A percentile compares a stretch with the other conserved stretches of the same genome.
These are phyloP conservation scores for Brenthis daphne DNA, from an alignment of 2,888 invertebrate species.

Conservation along the genomic window DNA sequence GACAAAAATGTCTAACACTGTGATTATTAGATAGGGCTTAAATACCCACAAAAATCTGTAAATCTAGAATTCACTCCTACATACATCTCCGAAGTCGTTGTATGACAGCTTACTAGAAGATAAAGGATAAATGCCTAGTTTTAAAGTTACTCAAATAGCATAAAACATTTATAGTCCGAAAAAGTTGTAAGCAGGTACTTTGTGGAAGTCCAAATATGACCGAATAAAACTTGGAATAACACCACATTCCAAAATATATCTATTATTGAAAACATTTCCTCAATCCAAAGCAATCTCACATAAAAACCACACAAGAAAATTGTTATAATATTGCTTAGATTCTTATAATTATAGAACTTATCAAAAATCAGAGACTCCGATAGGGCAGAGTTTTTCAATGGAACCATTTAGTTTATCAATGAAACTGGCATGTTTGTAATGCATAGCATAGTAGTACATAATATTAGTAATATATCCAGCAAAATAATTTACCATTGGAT, in stretches of 20 bases:
- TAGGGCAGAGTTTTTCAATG: neutral
- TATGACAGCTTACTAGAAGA: constrained; percentile 28
- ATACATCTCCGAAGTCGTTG: constrained; percentile 31
- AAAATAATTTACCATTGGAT: constrained; percentile 33
- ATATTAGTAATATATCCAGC: constrained; percentile 13
- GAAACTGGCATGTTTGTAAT: too few relatives aligned
- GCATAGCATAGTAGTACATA: constrained; percentile 19
- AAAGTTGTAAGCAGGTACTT: constrained; percentile 20
- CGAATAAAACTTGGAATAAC: constrained; percentile 5
- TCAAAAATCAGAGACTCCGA: neutral
- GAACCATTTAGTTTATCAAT: too few relatives aligned
- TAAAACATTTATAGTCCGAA: constrained; percentile 10
- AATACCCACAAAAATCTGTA: constrained; percentile 20
- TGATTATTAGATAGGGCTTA: constrained; percentile 16
- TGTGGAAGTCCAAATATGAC: constrained; percentile 9
- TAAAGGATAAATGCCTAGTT: constrained; percentile 17
- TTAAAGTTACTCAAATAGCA: constrained; percentile 8
- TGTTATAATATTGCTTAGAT: constrained; percentile 68
- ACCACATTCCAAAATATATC: constrained; percentile 1
- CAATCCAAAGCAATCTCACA: constrained; percentile 6
- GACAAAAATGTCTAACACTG: constrained; percentile 30
- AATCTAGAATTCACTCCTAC: constrained; percentile 19
- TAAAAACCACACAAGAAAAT: constrained; percentile 34
- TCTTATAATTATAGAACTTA: constrained; percentile 51
- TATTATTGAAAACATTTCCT: constrained; percentile 5